Base-by-base conservation (phyloP, 2,888 invertebrate genomes). In the Macropis europaea region DNA sequence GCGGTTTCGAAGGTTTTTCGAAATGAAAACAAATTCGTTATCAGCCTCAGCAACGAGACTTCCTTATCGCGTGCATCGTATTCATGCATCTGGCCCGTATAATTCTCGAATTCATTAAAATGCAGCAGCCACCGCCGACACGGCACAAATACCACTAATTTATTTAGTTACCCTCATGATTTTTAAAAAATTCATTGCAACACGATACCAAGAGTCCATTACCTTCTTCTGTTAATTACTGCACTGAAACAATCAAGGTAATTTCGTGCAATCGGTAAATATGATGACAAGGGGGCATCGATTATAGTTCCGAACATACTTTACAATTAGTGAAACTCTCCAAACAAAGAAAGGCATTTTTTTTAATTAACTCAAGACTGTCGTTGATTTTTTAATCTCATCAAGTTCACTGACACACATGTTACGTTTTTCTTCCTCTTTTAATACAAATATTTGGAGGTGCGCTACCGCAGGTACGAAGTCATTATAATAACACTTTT, bases 101-200 rank as follows among this genome's bases (percentile, higher is more conserved):
- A 45, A 43, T 54, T 54, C 13, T 54, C 17, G 26, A 11, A 62
- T 61, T 43, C 61, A 34, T 57, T 62, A 45, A 53, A 30, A 56
- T 50, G 28, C 47, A 63, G 24, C 63, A 43, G 34, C 48, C 48
- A 26, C 19, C 26, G 38, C 22, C 19, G 26, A 32, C 45, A 38
- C 26, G 32, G 54, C 17, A 17, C 32, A 30, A 22, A 50, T 22
- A 32, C 26, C 38, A 6, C 1, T 40, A 32, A 40, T 68, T 56
- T 30, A 15, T 56, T 68, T 68, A 34, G 3, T 11, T 17, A 9
- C 7, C 19, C 9, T 6, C 30, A 30, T 17, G n/a, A 48, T 26
- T 57, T n/a, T 50, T 45, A 34, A 38, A 54, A 26, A 54, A 42
- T 48, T 47, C 47, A 17, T 34, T 3, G 4, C 17, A 32, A 48